Conservation (phyloP, 1,140 invertebrate genomes). For the Saccostrea glomerata region DNA sequence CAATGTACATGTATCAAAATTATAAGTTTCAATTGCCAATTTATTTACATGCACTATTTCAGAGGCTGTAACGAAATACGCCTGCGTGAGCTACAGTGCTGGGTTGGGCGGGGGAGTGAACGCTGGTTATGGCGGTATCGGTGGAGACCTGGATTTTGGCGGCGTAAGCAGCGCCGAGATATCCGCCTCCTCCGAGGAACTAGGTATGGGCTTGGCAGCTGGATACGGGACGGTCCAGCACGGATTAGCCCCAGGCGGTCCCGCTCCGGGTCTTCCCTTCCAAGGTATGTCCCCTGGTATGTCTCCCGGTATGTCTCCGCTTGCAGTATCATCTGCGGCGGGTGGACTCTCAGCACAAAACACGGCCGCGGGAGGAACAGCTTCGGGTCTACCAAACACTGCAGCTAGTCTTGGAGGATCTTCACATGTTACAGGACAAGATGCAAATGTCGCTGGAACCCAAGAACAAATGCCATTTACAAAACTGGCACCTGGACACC, state of each 20-base stretch:
- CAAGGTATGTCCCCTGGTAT: neutral
- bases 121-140: neutral
- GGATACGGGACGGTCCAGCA: neutral
- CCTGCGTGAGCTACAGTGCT: constrained; percentile 11
- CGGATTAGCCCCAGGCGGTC: neutral
- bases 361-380: neutral
- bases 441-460: neutral
- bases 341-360: neutral
- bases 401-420: neutral
- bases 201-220: neutral
- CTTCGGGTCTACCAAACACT: neutral
- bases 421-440: neutral
- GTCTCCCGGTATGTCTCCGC: neutral
- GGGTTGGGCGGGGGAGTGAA: neutral
- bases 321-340: neutral
- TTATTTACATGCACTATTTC: neutral
- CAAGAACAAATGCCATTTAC: neutral
- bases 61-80: constrained; percentile 42
- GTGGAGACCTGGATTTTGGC: neutral
- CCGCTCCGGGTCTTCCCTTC: neutral
- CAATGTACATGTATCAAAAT: neutral
- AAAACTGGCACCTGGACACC: neutral
- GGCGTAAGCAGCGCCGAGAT: neutral
- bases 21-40: neutral
- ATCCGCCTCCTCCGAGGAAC: constrained; percentile 24